Evolutionary conservation across 2,888 invertebrate species (phyloP).

Genomic region (Dryobota labecula): DNA sequence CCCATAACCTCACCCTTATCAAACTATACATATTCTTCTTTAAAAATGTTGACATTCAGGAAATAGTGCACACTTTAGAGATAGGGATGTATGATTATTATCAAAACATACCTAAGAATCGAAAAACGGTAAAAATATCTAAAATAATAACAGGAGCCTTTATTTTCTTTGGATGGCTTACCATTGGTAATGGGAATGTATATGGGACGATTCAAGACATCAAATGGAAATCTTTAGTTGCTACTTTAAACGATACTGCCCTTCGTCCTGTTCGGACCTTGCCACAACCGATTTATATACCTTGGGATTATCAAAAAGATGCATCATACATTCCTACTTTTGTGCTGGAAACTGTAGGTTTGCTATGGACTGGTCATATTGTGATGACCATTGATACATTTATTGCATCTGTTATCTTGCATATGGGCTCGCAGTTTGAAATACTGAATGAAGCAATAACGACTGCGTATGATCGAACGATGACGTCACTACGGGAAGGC

Average conservation of each 20-base stretch:
- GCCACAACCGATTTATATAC: constrained; percentile 87
- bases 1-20: constrained; percentile 85
- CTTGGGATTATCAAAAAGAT: constrained; percentile 85
- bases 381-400: constrained; percentile 87
- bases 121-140: constrained; percentile 76
- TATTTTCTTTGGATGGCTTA: constrained; percentile 86
- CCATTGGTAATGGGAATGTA: constrained; percentile 82
- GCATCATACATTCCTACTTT: constrained; percentile 81
- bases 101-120: constrained; percentile 79
- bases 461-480: constrained; percentile 82
- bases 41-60: constrained; percentile 83
- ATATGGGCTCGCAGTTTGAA: constrained; percentile 85
- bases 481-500: constrained; percentile 71
- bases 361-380: constrained; percentile 87
- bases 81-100: constrained; percentile 81
- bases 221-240: constrained; percentile 79
- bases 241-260: constrained; percentile 75
- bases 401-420: constrained; percentile 84
- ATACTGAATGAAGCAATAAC: constrained; percentile 82
- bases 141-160: constrained; percentile 81
- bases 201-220: constrained; percentile 84
- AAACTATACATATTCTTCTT: constrained; percentile 86
- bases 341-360: constrained; percentile 82
- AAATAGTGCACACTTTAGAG: constrained; percentile 82
- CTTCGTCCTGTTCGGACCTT: constrained; percentile 77